These are phyloP conservation scores for Menidia beryllina DNA, from an alignment of 2,113 vertebrate genomes.

Conservation along the genomic window DNA sequence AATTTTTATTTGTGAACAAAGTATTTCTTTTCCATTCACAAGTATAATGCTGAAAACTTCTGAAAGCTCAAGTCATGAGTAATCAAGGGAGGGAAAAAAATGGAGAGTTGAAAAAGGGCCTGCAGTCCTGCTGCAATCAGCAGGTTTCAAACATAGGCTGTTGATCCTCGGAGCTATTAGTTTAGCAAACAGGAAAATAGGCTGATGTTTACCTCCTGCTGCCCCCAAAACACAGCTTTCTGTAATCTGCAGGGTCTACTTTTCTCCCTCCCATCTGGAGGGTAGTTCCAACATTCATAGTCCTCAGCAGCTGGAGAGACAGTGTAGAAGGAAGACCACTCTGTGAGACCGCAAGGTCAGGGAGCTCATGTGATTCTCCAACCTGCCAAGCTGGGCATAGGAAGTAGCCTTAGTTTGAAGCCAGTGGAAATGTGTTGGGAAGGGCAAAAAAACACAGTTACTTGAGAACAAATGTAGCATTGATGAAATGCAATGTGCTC, in stretches of 20 bases:
- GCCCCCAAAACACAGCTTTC: slow-evolving; percentile 42
- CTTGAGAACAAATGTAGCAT: slow-evolving; percentile 2
- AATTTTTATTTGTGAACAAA: neutral
- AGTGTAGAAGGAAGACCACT: slow-evolving; percentile 22
- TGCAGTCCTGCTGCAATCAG: slow-evolving; percentile 54
- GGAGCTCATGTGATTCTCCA: slow-evolving; percentile 26
- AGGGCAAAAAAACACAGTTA: slow-evolving; percentile 11
- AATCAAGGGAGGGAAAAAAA: slow-evolving; percentile 32
- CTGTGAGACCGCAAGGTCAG: slow-evolving; percentile 54
- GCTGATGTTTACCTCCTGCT: slow-evolving; percentile 62
- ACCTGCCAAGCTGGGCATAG: slow-evolving; percentile 10
- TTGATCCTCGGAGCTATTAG: slow-evolving; percentile 69
- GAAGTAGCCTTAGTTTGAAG: slow-evolving; percentile 1
- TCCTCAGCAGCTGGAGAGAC: slow-evolving; percentile 46
- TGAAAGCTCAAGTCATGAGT: slow-evolving; percentile 31
- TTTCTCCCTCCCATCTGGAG: slow-evolving; percentile 43
- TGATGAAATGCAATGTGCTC: neutral
- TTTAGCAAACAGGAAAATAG: slow-evolving; percentile 55
- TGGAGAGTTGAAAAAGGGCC: slow-evolving; percentile 24
- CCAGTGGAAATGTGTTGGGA: slow-evolving; percentile 26
- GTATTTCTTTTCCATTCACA: slow-evolving; percentile 14
- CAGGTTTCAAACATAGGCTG: slow-evolving; percentile 56
- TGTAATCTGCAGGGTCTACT: slow-evolving; percentile 50
- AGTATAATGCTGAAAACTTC: slow-evolving; percentile 11
- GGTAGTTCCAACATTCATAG: slow-evolving; percentile 29